Evolutionary conservation across 2,888 invertebrate genomes (phyloP).

Genomic region (Cantharis flavilabris): DNA sequence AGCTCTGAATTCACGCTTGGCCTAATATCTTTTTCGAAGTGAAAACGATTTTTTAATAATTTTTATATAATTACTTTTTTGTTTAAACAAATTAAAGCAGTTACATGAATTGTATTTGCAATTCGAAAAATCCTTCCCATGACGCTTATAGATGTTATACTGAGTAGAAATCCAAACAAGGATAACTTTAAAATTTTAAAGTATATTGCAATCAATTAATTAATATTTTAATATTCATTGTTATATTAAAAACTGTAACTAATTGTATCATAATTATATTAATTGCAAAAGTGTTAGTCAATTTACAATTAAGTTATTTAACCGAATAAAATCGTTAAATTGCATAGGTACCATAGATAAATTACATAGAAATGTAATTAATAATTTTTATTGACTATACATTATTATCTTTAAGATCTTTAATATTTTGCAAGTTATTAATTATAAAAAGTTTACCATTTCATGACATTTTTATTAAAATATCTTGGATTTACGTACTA

Average conservation of each 20-base stretch:
- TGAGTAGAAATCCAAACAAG: not conserved
- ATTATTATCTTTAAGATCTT: not conserved
- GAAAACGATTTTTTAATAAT: too few species aligned
- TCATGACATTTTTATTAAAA: not conserved
- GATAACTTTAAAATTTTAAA: not conserved
- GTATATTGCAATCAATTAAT: not conserved
- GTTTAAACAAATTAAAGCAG: too few species aligned
- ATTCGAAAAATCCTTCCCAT: not conserved
- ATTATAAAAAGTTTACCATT: not conserved
- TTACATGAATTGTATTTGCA: too few species aligned
- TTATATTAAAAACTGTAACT: not conserved
- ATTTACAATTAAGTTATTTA: not conserved
- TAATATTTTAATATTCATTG: not conserved
- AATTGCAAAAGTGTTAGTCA: not conserved
- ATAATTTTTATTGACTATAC: not conserved
- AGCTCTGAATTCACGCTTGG: too few species aligned
- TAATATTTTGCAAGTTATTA: not conserved
- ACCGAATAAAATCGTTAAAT: not conserved
- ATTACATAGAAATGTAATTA: not conserved
- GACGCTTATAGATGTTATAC: not conserved
- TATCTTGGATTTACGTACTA: too few species aligned
- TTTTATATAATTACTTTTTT: too few species aligned
- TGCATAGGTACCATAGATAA: not conserved
- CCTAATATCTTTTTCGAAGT: too few species aligned
- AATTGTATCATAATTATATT: not conserved